Base-by-base conservation (phyloP, 2,888 invertebrate genomes). In the Emmelina monodactyla region DNA sequence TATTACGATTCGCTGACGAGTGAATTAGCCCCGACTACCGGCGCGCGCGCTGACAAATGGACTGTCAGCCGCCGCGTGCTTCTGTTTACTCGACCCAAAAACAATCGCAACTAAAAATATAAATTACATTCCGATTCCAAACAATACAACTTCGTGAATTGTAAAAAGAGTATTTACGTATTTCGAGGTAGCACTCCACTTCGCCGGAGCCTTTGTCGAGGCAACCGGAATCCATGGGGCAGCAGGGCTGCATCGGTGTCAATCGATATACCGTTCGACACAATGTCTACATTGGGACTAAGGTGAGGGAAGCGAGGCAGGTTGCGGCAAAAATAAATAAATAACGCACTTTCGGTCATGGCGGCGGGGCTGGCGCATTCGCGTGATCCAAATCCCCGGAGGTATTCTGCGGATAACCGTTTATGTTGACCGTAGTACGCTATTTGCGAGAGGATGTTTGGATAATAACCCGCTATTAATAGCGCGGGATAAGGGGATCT, bases 131-230 rank as follows among this genome's bases (percentile, higher is more conserved):
- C 59, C 68, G 62, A 62, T 64, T 61, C 58, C 63, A 60, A 70
- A 69, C 65, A 67, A 73, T 67, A 57, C 65, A 62, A 63, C 58
- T 56, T 41, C n/a, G 56, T 62, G 60, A 62, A 67, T 34, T 16
- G 22, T 28, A 22, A 34, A 66, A 69, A 70, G 64, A 57, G 59
- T 71, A 82, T 83, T 84, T 81, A 85, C 85, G 82, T 79, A 85
- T 85, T 81, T 86, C 86, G 56, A 86, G 69, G 82, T 84, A 86
- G 73, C 85, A 85, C 78, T 87, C 87, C 72, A 84, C 76, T 64
- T 86, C 85, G 50, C 86, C 86, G 40, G 86, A 86, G 52, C 83
- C 83, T 60, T 85, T 86, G 70, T 85, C 83, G 62, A 80, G 72
- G 69, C 83, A 84, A 58, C 85, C 85, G 68, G 82, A 83, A 75